Evolutionary conservation across 2,113 vertebrate genomes (phyloP).

Genomic region (Herpetotheres cachinnans): DNA sequence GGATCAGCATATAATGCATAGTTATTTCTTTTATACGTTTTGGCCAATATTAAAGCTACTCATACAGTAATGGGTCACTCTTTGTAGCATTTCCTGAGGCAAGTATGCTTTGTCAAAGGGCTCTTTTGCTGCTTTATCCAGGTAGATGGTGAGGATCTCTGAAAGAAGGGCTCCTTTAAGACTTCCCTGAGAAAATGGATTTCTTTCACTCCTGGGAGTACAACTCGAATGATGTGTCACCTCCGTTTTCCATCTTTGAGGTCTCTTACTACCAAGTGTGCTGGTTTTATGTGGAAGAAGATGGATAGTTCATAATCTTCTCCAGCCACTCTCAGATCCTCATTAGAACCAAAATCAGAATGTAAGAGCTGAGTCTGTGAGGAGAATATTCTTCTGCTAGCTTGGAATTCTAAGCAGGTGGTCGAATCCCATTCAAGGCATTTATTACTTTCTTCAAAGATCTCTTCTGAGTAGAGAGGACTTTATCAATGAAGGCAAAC

Average conservation of each 20-base stretch:
- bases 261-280: neutral
- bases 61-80: neutral
- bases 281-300: neutral
- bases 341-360: neutral
- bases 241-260: neutral
- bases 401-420: neutral
- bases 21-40: neutral
- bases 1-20: neutral
- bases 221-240: accelerated
- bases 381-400: neutral
- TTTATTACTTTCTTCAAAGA: neutral
- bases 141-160: neutral
- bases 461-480: neutral
- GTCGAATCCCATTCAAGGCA: accelerated
- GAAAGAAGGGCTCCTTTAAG: neutral
- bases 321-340: neutral
- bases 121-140: neutral
- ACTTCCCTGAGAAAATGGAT: neutral
- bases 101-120: neutral
- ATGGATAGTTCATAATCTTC: neutral
- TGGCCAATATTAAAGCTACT: neutral
- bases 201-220: neutral
- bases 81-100: neutral
- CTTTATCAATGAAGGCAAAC: neutral
- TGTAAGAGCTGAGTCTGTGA: neutral